Evolutionary conservation across 2,888 invertebrate genomes (phyloP).

Genomic region (Stegophylla sp.): DNA sequence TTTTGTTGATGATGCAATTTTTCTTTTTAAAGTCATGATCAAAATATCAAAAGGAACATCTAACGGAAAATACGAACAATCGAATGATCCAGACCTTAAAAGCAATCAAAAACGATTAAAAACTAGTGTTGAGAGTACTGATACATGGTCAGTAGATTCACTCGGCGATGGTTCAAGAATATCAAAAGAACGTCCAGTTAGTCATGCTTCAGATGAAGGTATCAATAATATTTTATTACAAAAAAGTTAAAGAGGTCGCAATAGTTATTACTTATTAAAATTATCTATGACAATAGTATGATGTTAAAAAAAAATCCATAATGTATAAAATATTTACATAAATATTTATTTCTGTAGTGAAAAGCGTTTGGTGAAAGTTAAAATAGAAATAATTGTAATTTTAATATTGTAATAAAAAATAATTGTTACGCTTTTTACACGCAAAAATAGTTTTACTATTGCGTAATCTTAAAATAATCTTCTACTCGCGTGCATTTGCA

Average conservation of each 20-base stretch:
- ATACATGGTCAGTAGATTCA: constrained; percentile 67
- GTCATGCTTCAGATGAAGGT: constrained; percentile 66
- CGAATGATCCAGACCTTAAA: constrained; percentile 59
- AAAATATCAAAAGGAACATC: constrained; percentile 45
- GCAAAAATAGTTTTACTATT: constrained; percentile 30
- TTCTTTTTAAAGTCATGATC: constrained; percentile 34
- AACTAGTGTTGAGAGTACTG: constrained; percentile 53
- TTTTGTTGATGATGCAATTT: neutral
- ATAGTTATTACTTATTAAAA: constrained; percentile 32
- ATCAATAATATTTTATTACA: constrained; percentile 61
- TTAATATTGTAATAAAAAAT: constrained; percentile 25
- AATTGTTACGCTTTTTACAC: neutral
- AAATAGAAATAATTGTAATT: constrained; percentile 14
- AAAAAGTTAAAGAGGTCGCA: constrained; percentile 27
- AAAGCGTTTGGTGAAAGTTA: neutral
- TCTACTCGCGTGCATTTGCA: constrained; percentile 1
- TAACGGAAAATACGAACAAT: constrained; percentile 38
- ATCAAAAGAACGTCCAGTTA: constrained; percentile 63
- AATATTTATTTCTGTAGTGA: neutral
- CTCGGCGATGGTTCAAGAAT: constrained; percentile 61
- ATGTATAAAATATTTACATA: neutral
- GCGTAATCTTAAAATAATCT: constrained; percentile 42
- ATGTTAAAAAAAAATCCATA: constrained; percentile 7
- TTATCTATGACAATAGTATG: no score
- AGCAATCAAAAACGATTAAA: constrained; percentile 60